Evolutionary conservation across 2,113 vertebrate species (phyloP), one percentile per base, ranked within the genome.

Genomic region (Tautogolabrus adspersus): DNA sequence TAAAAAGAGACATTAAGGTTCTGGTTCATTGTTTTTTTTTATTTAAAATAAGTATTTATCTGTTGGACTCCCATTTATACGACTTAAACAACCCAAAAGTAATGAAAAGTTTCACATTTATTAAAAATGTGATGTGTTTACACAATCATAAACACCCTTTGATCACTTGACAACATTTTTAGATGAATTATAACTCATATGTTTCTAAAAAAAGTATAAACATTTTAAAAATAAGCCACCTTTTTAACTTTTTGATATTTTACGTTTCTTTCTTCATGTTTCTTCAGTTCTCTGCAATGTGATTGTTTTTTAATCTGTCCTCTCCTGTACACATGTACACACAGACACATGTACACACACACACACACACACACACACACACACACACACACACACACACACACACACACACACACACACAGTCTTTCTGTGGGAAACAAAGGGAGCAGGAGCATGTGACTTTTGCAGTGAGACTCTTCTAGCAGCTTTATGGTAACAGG

Each of bases 361-460:
- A 66, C 26, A 26, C 26, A 26, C 30, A 34, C 30, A 34, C 30
- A 34, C 30, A 6, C 30, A 34, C 30, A 34, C 30, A 6, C 30
- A 34, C 30, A 34, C 30, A 34, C 30, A 34, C 30, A 34, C 30
- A 6, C 30, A 34, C 30, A 34, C 30, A 6, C 30, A 34, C 30
- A 34, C 30, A 6, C 30, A 34, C 30, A 34, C 30, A 34, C 30
- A 34, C 30, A 6, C 30, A 34, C 30, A 34, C 30, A 34, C 30
- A 34, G 30, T 34, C 30, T 34, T 34, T 78, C 64, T 75, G 65
- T 79, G 59, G 67, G 67, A 84, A 85, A 92, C 90, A 92, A 93
- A 92, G 88, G 61, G 75, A 86, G 65, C 59, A 10, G 23, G 88
- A 92, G 74, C 92, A 93, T 93, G 92, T 93, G 94, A 95, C 88